Evolutionary conservation across 2,888 invertebrate genomes (phyloP).

Genomic region (Lobophora halterata): DNA sequence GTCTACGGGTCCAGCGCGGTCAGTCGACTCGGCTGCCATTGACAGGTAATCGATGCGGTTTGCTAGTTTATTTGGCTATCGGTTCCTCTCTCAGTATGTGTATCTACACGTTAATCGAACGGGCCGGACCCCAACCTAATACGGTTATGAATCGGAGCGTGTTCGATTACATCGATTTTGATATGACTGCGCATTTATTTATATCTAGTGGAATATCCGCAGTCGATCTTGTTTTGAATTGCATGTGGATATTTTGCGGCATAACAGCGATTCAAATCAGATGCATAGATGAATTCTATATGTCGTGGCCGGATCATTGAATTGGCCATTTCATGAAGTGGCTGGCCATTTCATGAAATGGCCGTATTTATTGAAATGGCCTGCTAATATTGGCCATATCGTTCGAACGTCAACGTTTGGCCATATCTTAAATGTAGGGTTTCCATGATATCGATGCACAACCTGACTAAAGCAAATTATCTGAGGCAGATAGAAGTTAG

Average conservation of each 20-base stretch:
- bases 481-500: too few relatives aligned
- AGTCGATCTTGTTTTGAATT: background rate
- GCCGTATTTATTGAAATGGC: too few relatives aligned
- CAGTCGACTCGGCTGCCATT: slow-evolving; percentile 66
- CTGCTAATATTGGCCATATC: too few relatives aligned
- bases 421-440: too few relatives aligned
- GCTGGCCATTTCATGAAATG: too few relatives aligned
- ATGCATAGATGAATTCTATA: too few relatives aligned
- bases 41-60: slow-evolving; percentile 79
- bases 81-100: slow-evolving; percentile 67
- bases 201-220: slow-evolving; percentile 1
- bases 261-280: too few relatives aligned
- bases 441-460: too few relatives aligned
- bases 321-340: too few relatives aligned
- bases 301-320: too few relatives aligned
- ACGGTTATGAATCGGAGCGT: slow-evolving; percentile 61
- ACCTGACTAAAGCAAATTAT: too few relatives aligned
- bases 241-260: background rate
- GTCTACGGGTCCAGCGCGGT: slow-evolving; percentile 57
- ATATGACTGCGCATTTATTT: slow-evolving; percentile 41
- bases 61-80: slow-evolving; percentile 79
- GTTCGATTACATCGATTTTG: slow-evolving; percentile 52
- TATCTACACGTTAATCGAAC: slow-evolving; percentile 72
- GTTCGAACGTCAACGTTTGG: too few relatives aligned
- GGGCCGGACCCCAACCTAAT: slow-evolving; percentile 51